Evolutionary conservation across 2,113 vertebrate species (phyloP).

Genomic region (Pomatostomus ruficeps): DNA sequence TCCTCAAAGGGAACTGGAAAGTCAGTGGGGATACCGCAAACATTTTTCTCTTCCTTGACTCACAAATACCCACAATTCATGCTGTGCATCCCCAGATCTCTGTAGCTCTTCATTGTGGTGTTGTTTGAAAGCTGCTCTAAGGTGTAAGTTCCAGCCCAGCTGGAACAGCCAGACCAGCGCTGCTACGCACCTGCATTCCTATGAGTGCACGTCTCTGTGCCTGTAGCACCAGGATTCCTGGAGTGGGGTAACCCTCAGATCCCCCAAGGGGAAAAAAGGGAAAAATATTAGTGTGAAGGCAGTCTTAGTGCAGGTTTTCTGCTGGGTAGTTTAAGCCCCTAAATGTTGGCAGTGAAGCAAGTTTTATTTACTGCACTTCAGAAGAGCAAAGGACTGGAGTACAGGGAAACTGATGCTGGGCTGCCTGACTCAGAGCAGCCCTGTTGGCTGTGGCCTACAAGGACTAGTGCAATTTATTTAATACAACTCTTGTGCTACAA

Average conservation of each 20-base stretch:
- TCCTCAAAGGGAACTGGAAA: not conserved
- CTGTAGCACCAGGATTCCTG: rapidly evolving
- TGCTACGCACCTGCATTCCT: not conserved
- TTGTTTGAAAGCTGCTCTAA: not conserved
- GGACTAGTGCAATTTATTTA: not conserved
- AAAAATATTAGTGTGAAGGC: not conserved
- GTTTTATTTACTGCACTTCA: not conserved
- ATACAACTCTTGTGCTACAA: not conserved
- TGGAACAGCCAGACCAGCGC: not conserved
- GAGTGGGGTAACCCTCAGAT: not conserved
- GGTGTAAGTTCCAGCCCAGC: not conserved
- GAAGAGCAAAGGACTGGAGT: not conserved
- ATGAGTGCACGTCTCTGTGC: rapidly evolving
- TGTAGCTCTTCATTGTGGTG: not conserved
- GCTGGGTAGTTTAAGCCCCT: not conserved
- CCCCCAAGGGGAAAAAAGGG: not conserved
- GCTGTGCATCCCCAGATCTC: not conserved
- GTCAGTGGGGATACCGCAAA: not conserved
- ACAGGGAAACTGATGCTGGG: not conserved
- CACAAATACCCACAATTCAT: not conserved
- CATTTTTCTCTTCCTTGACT: not conserved
- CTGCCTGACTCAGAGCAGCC: not conserved
- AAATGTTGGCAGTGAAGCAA: not conserved
- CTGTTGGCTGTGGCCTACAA: not conserved
- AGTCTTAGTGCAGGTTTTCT: not conserved